Evolutionary conservation across 2,888 invertebrate species (phyloP).

Genomic region (Scelioninae gen. 2): DNA sequence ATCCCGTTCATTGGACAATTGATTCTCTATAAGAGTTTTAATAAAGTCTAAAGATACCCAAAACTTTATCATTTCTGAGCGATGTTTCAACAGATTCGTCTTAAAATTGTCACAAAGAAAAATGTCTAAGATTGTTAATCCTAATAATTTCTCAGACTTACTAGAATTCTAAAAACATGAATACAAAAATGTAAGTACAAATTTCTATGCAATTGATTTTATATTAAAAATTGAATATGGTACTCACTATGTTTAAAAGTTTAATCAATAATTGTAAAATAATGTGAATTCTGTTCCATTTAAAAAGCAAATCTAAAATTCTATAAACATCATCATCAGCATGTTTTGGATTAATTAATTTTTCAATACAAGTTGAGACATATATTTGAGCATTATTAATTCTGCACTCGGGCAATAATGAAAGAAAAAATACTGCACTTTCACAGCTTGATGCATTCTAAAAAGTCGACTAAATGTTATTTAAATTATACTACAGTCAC

Average conservation of each 20-base stretch:
- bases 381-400: constrained; percentile 32
- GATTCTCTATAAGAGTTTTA: constrained; percentile 53
- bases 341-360: constrained; percentile 43
- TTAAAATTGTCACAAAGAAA: constrained; percentile 1
- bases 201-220: neutral
- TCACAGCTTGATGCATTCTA: constrained; percentile 58
- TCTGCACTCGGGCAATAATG: constrained; percentile 55
- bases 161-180: constrained; percentile 10
- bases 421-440: constrained; percentile 61
- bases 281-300: constrained; percentile 60
- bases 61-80: constrained; percentile 54
- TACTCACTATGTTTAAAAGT: constrained; percentile 28
- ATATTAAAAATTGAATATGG: neutral
- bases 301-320: constrained; percentile 58
- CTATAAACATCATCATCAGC: constrained; percentile 52
- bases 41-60: constrained; percentile 54
- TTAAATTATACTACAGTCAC: no score
- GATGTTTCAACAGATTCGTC: constrained; percentile 53
- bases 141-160: constrained; percentile 9
- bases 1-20: constrained; percentile 17
- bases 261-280: constrained; percentile 42
- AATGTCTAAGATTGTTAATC: constrained; percentile 13
- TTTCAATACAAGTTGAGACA: constrained; percentile 33
- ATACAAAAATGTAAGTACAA: no score
- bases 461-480: no score